Base-by-base conservation (phyloP, 1,140 invertebrate genomes). In the Camponotus vicinus region DNA sequence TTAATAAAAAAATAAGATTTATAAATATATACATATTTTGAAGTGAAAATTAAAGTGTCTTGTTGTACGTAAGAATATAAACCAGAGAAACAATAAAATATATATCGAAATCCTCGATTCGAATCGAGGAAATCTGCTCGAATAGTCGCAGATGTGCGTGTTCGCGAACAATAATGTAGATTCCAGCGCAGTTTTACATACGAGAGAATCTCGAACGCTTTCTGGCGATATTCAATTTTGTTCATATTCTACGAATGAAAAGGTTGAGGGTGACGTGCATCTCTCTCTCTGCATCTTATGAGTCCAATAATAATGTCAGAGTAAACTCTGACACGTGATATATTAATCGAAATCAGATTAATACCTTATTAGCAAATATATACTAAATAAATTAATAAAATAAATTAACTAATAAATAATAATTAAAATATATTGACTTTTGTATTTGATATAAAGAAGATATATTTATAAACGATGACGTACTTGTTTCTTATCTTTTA, bases 81-180 rank as follows among this genome's bases (percentile, higher is more conserved):
- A 32, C 11, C 11, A 34, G 27, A 34, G 27, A 27, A 63, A 6
- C 11, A 63, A 34, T 27, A 34, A 32, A 64, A 32, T 32, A 64
- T 32, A 64, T 40, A 40, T 40, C 37, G 11, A 13, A 49, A 69
- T 40, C 37, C 15, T 76, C 13, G 34, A 80, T 42, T 42, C 21
- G 27, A 27, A 27, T 27, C 27, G 27, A 27, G 27, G 27, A 27
- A 27, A 27, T 27, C 27, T 27, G 42, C 27, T 64, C 15, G 64
- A 69, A 57, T 42, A 70, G 5, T 40, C n/a, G 8, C 37, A 57
- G 37, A 57, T 70, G 49, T 52, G 6, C 42, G 15, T 2, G 1
- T 78, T 57, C n/a, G 15, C 45, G 52, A 70, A 80, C n/a, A 57
- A 80, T 80, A 37, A 70, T 80, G 37, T n/a, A 34, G 32, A 69